Base-by-base conservation (phyloP, 2,797 vertebrate genomes). In the Neomorphus geoffroyi region DNA sequence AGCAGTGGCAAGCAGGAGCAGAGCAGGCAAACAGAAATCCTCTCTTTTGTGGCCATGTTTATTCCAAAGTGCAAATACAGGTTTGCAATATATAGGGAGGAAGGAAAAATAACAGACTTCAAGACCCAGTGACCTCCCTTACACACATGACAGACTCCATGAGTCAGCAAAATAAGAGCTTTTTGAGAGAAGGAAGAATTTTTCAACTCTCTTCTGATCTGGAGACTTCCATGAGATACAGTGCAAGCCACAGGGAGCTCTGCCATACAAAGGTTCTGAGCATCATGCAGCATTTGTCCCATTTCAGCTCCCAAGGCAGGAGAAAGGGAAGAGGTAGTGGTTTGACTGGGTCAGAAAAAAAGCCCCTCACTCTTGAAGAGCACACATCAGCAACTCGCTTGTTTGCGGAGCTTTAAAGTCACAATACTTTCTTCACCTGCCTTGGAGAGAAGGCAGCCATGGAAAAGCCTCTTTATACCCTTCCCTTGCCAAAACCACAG, bases 151-250 rank as follows among this genome's bases (percentile, higher is more conserved):
- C 3, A 54, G 41, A 10, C 26, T 92, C 54, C 82, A 15, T 78
- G 80, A 97, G 69, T 90, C 89, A 91, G 65, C 54, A 95, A 73
- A 92, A 81, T 46, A 91, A 84, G 53, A 77, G 35, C n/a, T 83
- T 94, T 82, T 69, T 50, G 61, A 79, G 22, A 89, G 18, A 78
- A 74, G 18, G 72, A 93, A 92, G 39, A 48, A n/a, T 56, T 86
- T 61, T 67, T 71, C 41, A 16, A 45, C 37, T 80, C 19, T 48
- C 28, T 73, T 77, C 77, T 82, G 27, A 39, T 82, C n/a, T 30
- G 26, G 37, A 83, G 45, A 48, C 46, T 54, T 70, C 37, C 28
- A 48, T 2, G 18, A 16, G 6, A 46, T 45, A 23, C 2, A 88
- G 39, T 6, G 3, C 17, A 80, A 91, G 53, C n/a, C 64, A 73